phyloP scores from a whole-genome alignment of 2,797 vertebrate genomes.

The Sardinella longiceps region DNA sequence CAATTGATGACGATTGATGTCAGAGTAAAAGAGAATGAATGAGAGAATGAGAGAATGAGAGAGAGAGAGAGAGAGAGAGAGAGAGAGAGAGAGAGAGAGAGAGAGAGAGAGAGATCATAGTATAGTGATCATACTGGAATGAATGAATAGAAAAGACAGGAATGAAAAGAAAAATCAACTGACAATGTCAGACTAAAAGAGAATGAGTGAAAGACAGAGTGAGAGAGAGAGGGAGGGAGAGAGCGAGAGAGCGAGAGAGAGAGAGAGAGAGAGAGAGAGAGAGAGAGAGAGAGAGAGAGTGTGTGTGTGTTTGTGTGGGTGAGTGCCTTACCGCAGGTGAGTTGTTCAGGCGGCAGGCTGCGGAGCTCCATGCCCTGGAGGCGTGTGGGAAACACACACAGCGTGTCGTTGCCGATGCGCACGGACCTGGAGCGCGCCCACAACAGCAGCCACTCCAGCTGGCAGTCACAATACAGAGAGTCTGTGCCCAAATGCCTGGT shows the following conservation, averaged over 20 bases:
- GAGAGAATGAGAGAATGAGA: background rate
- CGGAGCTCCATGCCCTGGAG: slow-evolving; percentile 81
- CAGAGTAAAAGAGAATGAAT: background rate
- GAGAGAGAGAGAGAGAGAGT: background rate
- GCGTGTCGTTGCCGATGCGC: slow-evolving; percentile 81
- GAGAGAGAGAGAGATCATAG: background rate
- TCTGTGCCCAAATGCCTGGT: slow-evolving; percentile 84
- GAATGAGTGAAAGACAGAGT: background rate
- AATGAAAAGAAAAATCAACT: too few species aligned
- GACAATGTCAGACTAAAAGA: background rate
- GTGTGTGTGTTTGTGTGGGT: slow-evolving; percentile 5
- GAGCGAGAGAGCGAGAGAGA: background rate
- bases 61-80: background rate
- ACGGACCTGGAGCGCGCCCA: slow-evolving; percentile 81
- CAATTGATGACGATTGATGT: too few species aligned
- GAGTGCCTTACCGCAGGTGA: slow-evolving; percentile 82
- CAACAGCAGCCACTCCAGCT: slow-evolving; percentile 84
- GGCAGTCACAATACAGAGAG: slow-evolving; percentile 89
- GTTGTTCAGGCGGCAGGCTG: slow-evolving; percentile 79
- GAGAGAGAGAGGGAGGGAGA: background rate
- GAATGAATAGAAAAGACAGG: background rate
- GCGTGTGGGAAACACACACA: slow-evolving; percentile 80
- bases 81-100: background rate
- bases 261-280: background rate
- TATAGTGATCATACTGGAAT: background rate